These are phyloP conservation scores for Diabrotica virgifera DNA, from an alignment of 1,140 invertebrate species.

Conservation along the genomic window DNA sequence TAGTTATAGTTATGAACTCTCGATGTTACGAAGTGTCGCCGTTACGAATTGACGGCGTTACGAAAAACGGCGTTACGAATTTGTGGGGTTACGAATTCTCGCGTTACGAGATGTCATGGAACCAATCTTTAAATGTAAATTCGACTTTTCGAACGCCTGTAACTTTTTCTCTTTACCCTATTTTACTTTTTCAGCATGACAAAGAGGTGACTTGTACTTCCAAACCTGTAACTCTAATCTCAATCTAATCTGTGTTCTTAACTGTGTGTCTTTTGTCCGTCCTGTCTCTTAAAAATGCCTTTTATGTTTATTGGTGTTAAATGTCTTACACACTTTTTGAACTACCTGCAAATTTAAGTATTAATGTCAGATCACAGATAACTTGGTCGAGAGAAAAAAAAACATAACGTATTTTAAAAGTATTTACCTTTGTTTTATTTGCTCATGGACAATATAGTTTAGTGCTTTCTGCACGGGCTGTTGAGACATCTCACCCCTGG, in stretches of 20 bases:
- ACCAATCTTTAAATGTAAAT: conserved; percentile 6
- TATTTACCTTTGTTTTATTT: conserved; percentile 26
- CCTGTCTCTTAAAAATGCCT: conserved; percentile 1
- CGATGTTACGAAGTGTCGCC: too few relatives aligned
- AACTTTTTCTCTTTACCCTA: conserved; percentile 9
- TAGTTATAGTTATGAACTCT: too few relatives aligned
- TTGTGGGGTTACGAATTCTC: too few relatives aligned
- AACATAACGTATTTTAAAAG: conserved; percentile 19
- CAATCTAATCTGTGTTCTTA: conserved; percentile 35
- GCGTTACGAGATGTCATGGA: too few relatives aligned
- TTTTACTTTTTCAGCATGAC: conserved; percentile 30
- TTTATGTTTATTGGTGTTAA: conserved; percentile 13
- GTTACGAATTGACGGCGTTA: too few relatives aligned
- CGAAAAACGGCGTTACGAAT: too few relatives aligned
- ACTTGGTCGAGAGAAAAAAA: conserved; percentile 10
- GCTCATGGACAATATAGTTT: conserved; percentile 26
- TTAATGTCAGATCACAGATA: conserved; percentile 36
- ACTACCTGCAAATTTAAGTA: neutral
- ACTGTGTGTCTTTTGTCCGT: conserved; percentile 27
- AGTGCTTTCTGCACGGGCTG: conserved; percentile 30
- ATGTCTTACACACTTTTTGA: conserved; percentile 5
- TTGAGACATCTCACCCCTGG: conserved; percentile 24
- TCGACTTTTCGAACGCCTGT: conserved; percentile 15
- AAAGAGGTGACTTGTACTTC: conserved; percentile 44
- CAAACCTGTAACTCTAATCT: conserved; percentile 37